Conservation (phyloP, 2,113 vertebrate species). For the Malurus alboscapulatus region DNA sequence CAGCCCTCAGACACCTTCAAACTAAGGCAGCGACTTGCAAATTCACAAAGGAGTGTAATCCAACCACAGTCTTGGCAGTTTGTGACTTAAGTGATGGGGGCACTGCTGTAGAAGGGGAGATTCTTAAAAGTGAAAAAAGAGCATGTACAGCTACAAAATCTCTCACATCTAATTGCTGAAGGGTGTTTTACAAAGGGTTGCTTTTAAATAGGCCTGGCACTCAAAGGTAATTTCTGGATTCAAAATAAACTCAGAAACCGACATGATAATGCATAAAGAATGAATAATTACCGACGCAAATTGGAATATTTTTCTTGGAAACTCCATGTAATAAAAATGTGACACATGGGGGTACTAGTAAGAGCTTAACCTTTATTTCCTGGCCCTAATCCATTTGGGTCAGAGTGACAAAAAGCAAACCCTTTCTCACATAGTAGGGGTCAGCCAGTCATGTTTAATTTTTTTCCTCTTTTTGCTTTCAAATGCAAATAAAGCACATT, state of each 20-base stretch:
- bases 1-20: not conserved
- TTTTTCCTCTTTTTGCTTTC: conserved; percentile 49
- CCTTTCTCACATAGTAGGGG: conserved; percentile 52
- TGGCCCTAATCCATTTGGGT: conserved; percentile 61
- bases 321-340: conserved; percentile 26
- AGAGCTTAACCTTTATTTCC: conserved; percentile 63
- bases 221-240: conserved; percentile 24
- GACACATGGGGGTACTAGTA: conserved; percentile 35
- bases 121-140: conserved; percentile 44
- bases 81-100: not conserved
- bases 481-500: conserved; percentile 62
- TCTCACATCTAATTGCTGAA: not conserved
- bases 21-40: conserved; percentile 21
- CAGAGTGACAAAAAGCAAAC: conserved; percentile 34
- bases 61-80: not conserved
- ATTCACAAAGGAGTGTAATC: conserved; percentile 7
- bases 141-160: conserved; percentile 35
- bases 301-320: conserved; percentile 52
- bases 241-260: conserved; percentile 14
- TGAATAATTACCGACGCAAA: not conserved
- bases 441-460: conserved; percentile 8
- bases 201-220: not conserved
- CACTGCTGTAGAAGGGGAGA: conserved; percentile 29
- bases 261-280: conserved; percentile 37
- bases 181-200: not conserved